Percentiles rank a stretch among this genome's conserved stretches.
Evolutionary conservation across 2,797 vertebrate genomes (phyloP).

Genomic region (Rhinella marina): DNA sequence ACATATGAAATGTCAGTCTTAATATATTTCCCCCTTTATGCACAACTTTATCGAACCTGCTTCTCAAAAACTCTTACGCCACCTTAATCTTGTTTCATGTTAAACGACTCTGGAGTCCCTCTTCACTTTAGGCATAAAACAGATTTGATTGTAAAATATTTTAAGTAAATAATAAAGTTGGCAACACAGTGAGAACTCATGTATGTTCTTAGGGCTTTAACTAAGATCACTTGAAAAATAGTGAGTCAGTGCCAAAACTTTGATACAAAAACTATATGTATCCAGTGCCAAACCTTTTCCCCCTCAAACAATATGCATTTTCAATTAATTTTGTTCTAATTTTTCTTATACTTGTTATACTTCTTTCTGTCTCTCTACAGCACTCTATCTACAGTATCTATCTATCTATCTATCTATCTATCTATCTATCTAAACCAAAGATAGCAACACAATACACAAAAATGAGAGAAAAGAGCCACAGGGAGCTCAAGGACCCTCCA

Average conservation of each 20-base stretch:
- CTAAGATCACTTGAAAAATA: slow-evolving; percentile 67
- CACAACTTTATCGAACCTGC: too few relatives aligned
- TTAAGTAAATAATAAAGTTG: slow-evolving; percentile 59
- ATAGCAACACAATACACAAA: too few relatives aligned
- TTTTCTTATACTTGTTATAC: neutral
- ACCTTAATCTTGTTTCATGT: neutral
- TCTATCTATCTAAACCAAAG: neutral
- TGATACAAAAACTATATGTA: slow-evolving; percentile 66
- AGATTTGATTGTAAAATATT: slow-evolving; percentile 35
- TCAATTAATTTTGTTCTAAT: slow-evolving; percentile 16
- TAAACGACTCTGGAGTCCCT: neutral
- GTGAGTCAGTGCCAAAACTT: slow-evolving; percentile 63
- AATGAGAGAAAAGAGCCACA: too few relatives aligned
- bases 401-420: slow-evolving; percentile 6
- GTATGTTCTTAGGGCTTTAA: slow-evolving; percentile 64
- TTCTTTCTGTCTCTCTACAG: too few relatives aligned
- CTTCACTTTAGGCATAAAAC: slow-evolving; percentile 13
- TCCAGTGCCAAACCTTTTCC: slow-evolving; percentile 65
- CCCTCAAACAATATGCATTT: slow-evolving; percentile 41
- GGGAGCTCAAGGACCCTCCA: too few relatives aligned
- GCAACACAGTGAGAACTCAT: slow-evolving; percentile 67
- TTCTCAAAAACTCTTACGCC: too few relatives aligned
- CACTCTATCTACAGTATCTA: neutral
- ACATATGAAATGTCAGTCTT: too few relatives aligned
- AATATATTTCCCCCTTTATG: too few relatives aligned